These are phyloP conservation scores for Pterobdella sp. DNA, from an alignment of 2,888 invertebrate genomes.

Conservation along the genomic window DNA sequence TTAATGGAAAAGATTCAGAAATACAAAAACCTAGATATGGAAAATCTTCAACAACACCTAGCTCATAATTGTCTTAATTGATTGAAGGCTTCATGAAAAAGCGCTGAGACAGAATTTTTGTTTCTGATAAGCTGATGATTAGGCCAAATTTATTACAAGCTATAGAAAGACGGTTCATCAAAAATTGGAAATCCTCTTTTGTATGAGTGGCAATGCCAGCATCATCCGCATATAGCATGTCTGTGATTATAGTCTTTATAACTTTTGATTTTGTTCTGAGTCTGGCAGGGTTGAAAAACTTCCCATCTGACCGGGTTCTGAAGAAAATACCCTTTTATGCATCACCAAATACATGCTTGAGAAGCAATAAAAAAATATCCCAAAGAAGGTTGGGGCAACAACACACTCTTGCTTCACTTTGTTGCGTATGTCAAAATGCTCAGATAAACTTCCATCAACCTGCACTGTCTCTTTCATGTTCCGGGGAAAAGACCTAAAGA, in stretches of 20 bases:
- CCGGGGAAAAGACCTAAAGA: no score
- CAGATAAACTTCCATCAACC: no score
- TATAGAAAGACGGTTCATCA: not conserved
- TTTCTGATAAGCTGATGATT: not conserved
- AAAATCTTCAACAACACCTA: not conserved
- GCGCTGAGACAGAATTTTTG: not conserved
- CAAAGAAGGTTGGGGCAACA: not conserved
- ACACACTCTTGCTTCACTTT: slow-evolving; percentile 10
- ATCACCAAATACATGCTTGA: not conserved
- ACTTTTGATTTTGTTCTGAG: slow-evolving; percentile 6
- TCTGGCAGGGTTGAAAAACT: not conserved
- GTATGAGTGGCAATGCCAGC: not conserved
- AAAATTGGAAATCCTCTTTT: not conserved
- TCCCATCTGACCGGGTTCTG: no score
- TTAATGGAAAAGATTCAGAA: no score
- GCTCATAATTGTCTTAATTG: not conserved
- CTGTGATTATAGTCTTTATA: not conserved
- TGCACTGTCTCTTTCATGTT: no score
- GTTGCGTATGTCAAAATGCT: no score
- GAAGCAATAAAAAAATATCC: not conserved
- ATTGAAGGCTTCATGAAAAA: not conserved
- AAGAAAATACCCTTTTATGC: not conserved
- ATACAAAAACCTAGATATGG: not conserved
- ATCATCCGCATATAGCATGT: slow-evolving; percentile 13
- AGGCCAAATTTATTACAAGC: not conserved